Evolutionary conservation across 2,888 invertebrate species (phyloP), one percentile per base, ranked within the genome.

Genomic region (Pycnomerus fuliginosus): DNA sequence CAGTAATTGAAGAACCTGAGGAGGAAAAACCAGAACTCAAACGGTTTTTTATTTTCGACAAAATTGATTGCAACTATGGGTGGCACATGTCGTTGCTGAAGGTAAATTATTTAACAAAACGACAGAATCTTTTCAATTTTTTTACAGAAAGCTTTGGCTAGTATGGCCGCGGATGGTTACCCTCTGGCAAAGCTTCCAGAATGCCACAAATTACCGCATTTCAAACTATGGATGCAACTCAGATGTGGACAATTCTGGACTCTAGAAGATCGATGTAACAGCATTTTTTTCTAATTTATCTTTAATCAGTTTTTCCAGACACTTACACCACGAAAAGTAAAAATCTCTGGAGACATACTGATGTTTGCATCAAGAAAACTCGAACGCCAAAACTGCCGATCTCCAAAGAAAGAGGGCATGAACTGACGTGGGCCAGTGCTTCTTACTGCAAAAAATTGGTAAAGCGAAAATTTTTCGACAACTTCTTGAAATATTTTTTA

Each of bases 121-220:
- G 8, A n/a, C 11, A n/a, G 4, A 27, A 51, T 44, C 14, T 30
- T 47, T 20, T 25, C 30, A 34, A 35, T 22, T n/a, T 8, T 39
- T 38, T 7, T 46, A 20, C 31, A 68, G 67, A 58, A 51, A 50
- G 55, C 59, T 8, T 46, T 71, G 24, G 33, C 36, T 7, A 52
- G 53, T 10, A 48, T 73, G 56, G 71, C 69, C 2, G 56, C 62
- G 14, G 73, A 73, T 57, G 70, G 70, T 7, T 73, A 58, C 52
- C 69, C 71, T 4, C 48, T 73, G 10, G 72, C 72, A 1, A 65
- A 62, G 40, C 56, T 73, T 28, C 72, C 72, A 1, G 59, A 70
- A 10, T 58, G 59, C 14, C 52, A 70, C 38, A 64, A 60, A 46
- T 53, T 73, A 16, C 72, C 72, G 1, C 65, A 68, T 46, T 72